These are phyloP conservation scores for Gobionotothen gibberifrons DNA, from an alignment of 2,797 vertebrate genomes.

Conservation along the genomic window DNA sequence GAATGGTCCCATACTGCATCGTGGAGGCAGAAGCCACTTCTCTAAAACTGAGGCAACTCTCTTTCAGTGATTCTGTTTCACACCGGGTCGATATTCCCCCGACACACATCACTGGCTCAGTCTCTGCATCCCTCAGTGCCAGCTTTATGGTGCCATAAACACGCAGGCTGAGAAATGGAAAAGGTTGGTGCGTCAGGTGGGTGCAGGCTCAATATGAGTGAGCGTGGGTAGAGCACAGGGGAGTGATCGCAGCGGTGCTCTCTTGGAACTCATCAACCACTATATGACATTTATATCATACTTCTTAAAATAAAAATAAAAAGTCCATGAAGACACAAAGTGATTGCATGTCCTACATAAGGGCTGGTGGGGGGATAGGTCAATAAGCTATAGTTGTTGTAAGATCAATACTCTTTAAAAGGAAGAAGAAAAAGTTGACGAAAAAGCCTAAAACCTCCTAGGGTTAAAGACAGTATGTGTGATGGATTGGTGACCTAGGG, in stretches of 20 bases:
- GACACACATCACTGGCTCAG: constrained; percentile 58
- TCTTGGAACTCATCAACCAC: constrained; percentile 38
- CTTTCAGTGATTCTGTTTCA: constrained; percentile 26
- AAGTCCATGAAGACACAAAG: constrained; percentile 18
- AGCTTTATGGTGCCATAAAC: constrained; percentile 71
- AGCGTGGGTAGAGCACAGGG: constrained; percentile 38
- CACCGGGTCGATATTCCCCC: constrained; percentile 53
- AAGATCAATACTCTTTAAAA: constrained; percentile 39
- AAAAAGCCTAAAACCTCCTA: constrained; percentile 16
- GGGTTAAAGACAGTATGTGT: constrained; percentile 20
- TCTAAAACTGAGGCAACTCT: constrained; percentile 25
- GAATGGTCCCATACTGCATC: constrained; percentile 5
- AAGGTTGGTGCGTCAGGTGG: constrained; percentile 49
- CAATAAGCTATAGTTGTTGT: constrained; percentile 29
- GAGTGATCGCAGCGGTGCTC: constrained; percentile 26
- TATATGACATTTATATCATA: constrained; percentile 15
- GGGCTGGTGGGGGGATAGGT: constrained; percentile 17
- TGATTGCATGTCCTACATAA: background rate
- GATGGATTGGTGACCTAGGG: constrained; percentile 24
- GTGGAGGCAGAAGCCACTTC: constrained; percentile 10
- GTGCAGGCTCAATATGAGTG: constrained; percentile 49
- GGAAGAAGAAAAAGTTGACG: constrained; percentile 22
- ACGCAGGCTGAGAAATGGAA: constrained; percentile 53
- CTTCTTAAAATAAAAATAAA: background rate
- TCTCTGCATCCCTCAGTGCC: constrained; percentile 58